Percentiles rank a stretch among this genome's conserved stretches.
Conservation (phyloP, 2,797 vertebrate species). For the Schizothorax lantsangensis region DNA sequence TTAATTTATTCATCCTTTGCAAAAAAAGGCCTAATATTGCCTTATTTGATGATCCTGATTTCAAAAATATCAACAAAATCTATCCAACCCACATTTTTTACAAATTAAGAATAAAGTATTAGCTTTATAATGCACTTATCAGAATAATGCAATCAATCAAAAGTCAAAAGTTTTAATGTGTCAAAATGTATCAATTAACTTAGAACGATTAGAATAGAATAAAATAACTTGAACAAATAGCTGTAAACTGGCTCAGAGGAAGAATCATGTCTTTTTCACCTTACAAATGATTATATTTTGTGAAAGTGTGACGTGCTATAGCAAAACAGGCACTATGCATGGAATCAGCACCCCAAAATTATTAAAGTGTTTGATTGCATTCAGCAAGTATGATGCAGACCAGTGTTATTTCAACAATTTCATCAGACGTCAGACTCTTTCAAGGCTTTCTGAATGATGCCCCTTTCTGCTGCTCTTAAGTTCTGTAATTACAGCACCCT, state of each 20-base stretch:
- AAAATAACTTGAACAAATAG: not conserved
- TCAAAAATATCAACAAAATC: not conserved
- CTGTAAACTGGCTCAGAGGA: not conserved
- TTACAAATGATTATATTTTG: not conserved
- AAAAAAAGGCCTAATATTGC: not conserved
- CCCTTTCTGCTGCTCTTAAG: slow-evolving; percentile 77
- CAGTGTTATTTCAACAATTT: not conserved
- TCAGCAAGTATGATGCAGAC: not conserved
- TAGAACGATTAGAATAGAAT: not conserved
- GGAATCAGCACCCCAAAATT: not conserved
- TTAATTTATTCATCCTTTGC: not conserved
- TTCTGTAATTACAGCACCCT: slow-evolving; percentile 80
- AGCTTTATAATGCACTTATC: not conserved
- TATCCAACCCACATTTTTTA: not conserved
- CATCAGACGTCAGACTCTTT: not conserved
- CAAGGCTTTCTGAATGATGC: slow-evolving; percentile 74
- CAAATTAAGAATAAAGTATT: not conserved
- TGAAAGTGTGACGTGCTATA: not conserved
- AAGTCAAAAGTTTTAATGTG: not conserved
- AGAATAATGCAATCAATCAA: not conserved
- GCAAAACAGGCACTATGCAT: not conserved
- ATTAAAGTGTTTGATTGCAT: not conserved
- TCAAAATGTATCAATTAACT: not conserved
- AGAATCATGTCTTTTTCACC: not conserved
- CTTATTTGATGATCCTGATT: not conserved